Evolutionary conservation across 2,888 invertebrate genomes (phyloP), one percentile per base, ranked within the genome.

Genomic region (Agrotis ipsilon): DNA sequence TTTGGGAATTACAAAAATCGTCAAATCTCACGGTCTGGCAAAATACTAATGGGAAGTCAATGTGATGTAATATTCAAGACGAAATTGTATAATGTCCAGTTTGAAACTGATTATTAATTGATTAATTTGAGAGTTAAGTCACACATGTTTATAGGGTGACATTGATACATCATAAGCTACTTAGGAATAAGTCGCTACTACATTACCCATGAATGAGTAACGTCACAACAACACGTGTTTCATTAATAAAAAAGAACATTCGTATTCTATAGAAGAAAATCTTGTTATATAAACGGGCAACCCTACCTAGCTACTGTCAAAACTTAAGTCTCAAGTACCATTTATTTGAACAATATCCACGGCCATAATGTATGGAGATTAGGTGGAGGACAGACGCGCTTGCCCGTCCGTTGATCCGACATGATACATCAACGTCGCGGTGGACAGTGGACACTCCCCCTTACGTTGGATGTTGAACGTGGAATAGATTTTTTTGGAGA

Each of bases 401-500:
- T 87, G 86, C 88, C 87, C 90, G 91, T 88, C 87, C 90, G 90
- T 88, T 96, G 96, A 96, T 94, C 96, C 96, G 93, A 92, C 94
- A 93, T 95, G 94, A 96, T 96, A 96, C 96, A 96, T 96, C 96
- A 96, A 96, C 94, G 96, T 96, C 96, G 88, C 75, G 78, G 85
- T 88, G 92, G 94, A 92, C 94, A 94, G 91, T 94, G 94, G 92
- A 92, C 94, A 93, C 92, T 91, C 92, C 95, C 92, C 91, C 89
- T 91, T 88, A 89, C 87, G 84, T 86, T 68, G 75, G 81, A 81
- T 76, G 72, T 58, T 57, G 16, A 39, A 70, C 67, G 14, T 55
- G 52, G 39, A 76, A 19, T 70, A 19, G 27, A 61, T 65, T 75
- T 68, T 72, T 76, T 39, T 88, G 88, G 93, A 93, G 75, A 66